phyloP scores from a whole-genome alignment of 92 coral and sea anemone species.

The Phymanthus crucifer region DNA sequence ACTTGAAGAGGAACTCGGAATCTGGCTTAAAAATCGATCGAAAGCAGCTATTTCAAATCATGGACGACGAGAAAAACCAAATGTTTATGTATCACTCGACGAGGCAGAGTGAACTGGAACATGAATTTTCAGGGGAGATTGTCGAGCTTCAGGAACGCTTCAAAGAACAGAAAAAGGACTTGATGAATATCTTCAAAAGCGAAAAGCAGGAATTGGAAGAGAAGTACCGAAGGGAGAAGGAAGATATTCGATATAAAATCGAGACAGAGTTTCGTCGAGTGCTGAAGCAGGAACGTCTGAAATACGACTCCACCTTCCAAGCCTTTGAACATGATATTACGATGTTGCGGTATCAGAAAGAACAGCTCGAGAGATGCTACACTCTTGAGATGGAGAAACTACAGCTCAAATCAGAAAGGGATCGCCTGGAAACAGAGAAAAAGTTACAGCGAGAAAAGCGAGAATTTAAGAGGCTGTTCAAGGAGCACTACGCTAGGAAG shows the following conservation, averaged over 20 bases:
- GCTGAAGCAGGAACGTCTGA: slow-evolving; percentile 83
- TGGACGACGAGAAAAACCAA: slow-evolving; percentile 74
- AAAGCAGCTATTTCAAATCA: slow-evolving; percentile 54
- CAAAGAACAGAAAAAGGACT: slow-evolving; percentile 90
- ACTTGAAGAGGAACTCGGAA: slow-evolving; percentile 60
- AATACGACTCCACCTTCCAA: slow-evolving; percentile 90
- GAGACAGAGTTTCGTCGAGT: slow-evolving; percentile 85
- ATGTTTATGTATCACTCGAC: slow-evolving; percentile 80
- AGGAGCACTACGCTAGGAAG: slow-evolving; percentile 80
- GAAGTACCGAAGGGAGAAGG: slow-evolving; percentile 75
- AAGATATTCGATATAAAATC: slow-evolving; percentile 78
- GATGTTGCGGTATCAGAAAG: slow-evolving; percentile 89
- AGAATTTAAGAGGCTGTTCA: slow-evolving; percentile 76
- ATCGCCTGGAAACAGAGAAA: slow-evolving; percentile 89
- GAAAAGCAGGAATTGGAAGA: slow-evolving; percentile 86
- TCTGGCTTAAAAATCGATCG: slow-evolving; percentile 54
- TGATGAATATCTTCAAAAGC: slow-evolving; percentile 84
- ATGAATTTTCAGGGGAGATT: slow-evolving; percentile 86
- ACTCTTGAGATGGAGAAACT: slow-evolving; percentile 83
- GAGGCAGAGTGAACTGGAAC: slow-evolving; percentile 83
- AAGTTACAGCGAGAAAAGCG: slow-evolving; percentile 77
- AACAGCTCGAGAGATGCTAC: slow-evolving; percentile 85
- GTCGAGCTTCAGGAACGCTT: slow-evolving; percentile 91
- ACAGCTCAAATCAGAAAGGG: slow-evolving; percentile 85
- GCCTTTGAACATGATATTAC: slow-evolving; percentile 95